Evolutionary conservation across 2,113 vertebrate species (phyloP).

Genomic region (Pipra filicauda): DNA sequence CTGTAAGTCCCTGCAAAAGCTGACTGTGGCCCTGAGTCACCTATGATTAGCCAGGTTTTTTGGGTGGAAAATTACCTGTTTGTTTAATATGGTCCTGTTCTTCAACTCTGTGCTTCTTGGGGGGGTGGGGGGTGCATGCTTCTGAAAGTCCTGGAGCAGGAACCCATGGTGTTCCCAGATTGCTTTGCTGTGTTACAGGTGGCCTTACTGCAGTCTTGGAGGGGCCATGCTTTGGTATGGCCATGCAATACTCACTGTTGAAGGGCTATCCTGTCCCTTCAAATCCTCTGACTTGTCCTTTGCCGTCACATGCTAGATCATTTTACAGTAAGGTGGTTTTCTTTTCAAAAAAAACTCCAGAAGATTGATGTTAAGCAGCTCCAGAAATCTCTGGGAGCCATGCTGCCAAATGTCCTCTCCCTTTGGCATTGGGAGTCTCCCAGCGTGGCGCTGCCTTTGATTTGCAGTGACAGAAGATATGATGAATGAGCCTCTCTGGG

Average conservation of each 20-base stretch:
- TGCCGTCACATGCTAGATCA: accelerated
- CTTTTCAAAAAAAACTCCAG: not conserved
- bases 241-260: not conserved
- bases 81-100: not conserved
- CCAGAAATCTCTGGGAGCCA: not conserved
- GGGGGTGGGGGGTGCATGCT: not conserved
- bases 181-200: not conserved
- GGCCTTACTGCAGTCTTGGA: not conserved
- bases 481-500: not conserved
- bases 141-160: not conserved
- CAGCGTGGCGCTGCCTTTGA: not conserved
- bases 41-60: not conserved
- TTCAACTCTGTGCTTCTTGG: not conserved
- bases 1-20: not conserved
- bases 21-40: not conserved
- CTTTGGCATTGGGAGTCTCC: not conserved
- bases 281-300: not conserved
- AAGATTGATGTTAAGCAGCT: not conserved
- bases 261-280: not conserved
- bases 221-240: not conserved
- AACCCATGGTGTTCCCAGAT: not conserved
- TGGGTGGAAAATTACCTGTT: accelerated
- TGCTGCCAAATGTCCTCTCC: not conserved
- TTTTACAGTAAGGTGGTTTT: not conserved
- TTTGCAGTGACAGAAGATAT: not conserved